Conservation (phyloP, 2,888 invertebrate genomes). For the Acleris holmiana region DNA sequence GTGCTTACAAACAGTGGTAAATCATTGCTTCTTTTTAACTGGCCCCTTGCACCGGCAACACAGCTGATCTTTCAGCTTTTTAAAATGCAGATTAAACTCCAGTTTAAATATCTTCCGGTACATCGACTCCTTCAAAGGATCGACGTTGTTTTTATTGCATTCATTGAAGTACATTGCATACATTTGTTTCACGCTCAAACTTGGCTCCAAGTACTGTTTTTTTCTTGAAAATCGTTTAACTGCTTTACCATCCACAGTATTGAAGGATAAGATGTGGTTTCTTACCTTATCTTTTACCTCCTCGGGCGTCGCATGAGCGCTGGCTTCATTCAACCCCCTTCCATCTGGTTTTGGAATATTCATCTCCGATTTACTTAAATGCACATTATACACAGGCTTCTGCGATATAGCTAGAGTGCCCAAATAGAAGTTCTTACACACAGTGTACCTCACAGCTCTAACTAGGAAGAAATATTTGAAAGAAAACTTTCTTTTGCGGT, state of each 20-base stretch:
- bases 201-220: conserved; percentile 66
- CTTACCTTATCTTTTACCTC: conserved; percentile 70
- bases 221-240: conserved; percentile 67
- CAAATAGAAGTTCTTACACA: conserved; percentile 77
- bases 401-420: conserved; percentile 77
- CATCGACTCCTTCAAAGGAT: conserved; percentile 74
- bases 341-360: conserved; percentile 78
- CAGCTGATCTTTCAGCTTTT: conserved; percentile 63
- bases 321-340: conserved; percentile 66
- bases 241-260: conserved; percentile 65
- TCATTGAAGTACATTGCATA: conserved; percentile 66
- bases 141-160: conserved; percentile 58
- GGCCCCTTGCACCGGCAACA: conserved; percentile 71
- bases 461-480: conserved; percentile 75
- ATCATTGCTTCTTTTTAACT: conserved; percentile 61
- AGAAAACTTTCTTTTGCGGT: conserved; percentile 63
- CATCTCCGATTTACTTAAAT: conserved; percentile 71
- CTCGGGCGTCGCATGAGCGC: conserved; percentile 63
- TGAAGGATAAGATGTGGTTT: conserved; percentile 67
- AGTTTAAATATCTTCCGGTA: conserved; percentile 75
- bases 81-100: conserved; percentile 74
- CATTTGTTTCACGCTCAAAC: conserved; percentile 71
- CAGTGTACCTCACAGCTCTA: conserved; percentile 62
- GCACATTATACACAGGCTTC: conserved; percentile 77
- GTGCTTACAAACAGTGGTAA: too few species aligned